Evolutionary conservation across 1,140 invertebrate species (phyloP), one percentile per base, ranked within the genome.

Genomic region (Epicauta chinensis): DNA sequence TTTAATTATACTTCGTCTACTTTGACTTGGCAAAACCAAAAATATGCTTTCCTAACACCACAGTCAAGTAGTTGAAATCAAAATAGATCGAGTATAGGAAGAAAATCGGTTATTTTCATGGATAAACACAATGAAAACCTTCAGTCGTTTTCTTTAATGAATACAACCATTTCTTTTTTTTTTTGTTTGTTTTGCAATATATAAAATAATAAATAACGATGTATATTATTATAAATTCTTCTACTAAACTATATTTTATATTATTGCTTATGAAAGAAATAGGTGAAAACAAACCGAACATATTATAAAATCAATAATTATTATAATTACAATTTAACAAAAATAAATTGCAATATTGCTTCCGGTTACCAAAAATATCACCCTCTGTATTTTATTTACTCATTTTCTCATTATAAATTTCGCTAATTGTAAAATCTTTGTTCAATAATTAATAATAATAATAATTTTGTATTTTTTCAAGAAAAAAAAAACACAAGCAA

Each of bases 351-450:
- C 53, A 59, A 55, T 65, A 65, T 65, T 65, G 63, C 63, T 65
- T 65, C 61, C 60, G 54, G 63, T 65, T 65, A 58, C 58, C 56
- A 63, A 65, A 65, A 65, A 65, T 65, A 65, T 65, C 63, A 65
- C 63, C 61, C 42, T 51, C 49, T 31, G 39, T 50, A 40, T 3
- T 23, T 17, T 39, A 11, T 15, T 15, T 44, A 43, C 36, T 46
- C 10, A 17, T 2, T 23, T 23, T 23, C n/a, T n/a, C 7, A 7
- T 23, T 5, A 23, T 23, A 23, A 23, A 5, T 23, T 23, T 23
- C 7, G 23, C n/a, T n/a, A n/a, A n/a, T 23, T 23, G 4, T 23
- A 23, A 23, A 23, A 23, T 7, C 23, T 23, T 7, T 23, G 7
- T 5, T 23, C 23, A 23, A 23, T 23, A 23, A 23, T 23, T 1